Conservation (phyloP, 2,888 invertebrate genomes). For the Cantharis flavilabris region DNA sequence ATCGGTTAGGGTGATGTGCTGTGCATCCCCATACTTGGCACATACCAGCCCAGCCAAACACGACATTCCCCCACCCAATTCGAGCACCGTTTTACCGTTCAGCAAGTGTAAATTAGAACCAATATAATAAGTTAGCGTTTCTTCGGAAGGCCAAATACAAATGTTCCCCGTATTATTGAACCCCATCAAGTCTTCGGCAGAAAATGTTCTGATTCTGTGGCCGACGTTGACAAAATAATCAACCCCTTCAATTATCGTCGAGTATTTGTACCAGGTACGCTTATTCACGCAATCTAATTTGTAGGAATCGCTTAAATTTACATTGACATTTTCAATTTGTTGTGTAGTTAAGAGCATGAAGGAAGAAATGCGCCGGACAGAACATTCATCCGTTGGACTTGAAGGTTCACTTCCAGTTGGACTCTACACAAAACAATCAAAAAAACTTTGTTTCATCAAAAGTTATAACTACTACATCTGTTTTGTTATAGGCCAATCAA, state of each 20-base stretch:
- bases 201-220: slow-evolving; percentile 65
- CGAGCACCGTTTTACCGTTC: slow-evolving; percentile 70
- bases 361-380: slow-evolving; percentile 63
- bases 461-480: neutral
- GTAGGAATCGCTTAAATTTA: slow-evolving; percentile 23
- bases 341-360: slow-evolving; percentile 62
- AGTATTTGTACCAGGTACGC: slow-evolving; percentile 68
- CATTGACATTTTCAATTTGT: slow-evolving; percentile 42
- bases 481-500: slow-evolving; percentile 10
- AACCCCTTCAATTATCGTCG: slow-evolving; percentile 55
- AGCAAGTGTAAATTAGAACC: slow-evolving; percentile 69
- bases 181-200: slow-evolving; percentile 75
- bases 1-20: slow-evolving; percentile 73
- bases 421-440: slow-evolving; percentile 45
- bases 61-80: slow-evolving; percentile 85
- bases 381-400: slow-evolving; percentile 58
- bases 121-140: slow-evolving; percentile 71
- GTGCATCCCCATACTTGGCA: slow-evolving; percentile 68
- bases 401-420: slow-evolving; percentile 54
- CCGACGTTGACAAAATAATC: slow-evolving; percentile 64
- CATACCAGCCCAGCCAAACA: slow-evolving; percentile 77
- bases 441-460: slow-evolving; percentile 15
- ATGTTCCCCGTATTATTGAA: slow-evolving; percentile 83
- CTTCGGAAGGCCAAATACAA: slow-evolving; percentile 81
- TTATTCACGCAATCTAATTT: slow-evolving; percentile 52